Conservation (phyloP, 35 echinoderm and acorn worm species). For the Chiridota heheva region DNA sequence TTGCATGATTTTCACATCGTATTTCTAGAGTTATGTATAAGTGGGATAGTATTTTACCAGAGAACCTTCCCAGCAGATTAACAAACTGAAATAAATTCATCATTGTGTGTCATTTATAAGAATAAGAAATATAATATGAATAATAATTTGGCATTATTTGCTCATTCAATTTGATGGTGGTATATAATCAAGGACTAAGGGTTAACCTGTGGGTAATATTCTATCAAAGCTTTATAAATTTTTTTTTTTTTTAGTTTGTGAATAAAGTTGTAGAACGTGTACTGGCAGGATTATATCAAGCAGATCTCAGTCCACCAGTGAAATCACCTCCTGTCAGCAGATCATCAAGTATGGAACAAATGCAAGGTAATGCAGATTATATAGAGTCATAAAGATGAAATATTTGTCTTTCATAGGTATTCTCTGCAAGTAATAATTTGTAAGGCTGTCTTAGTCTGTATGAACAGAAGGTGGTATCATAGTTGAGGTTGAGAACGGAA, state of each 20-base stretch:
- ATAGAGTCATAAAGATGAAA: neutral
- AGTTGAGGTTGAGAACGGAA: neutral
- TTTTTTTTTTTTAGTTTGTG: conserved; percentile 56
- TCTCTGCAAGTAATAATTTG: neutral
- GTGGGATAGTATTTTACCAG: conserved; percentile 12
- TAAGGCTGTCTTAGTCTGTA: neutral
- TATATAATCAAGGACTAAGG: neutral
- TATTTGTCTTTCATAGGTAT: neutral
- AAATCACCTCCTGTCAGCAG: neutral
- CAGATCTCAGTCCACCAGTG: conserved; percentile 16
- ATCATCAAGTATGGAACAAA: neutral
- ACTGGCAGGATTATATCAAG: conserved; percentile 64
- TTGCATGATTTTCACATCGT: too few species aligned
- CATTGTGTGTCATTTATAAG: neutral
- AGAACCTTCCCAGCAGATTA: conserved; percentile 4
- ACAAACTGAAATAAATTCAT: neutral
- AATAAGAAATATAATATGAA: neutral
- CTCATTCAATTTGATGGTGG: neutral
- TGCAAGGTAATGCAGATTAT: neutral
- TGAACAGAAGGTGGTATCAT: neutral
- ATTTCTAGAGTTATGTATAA: too few species aligned
- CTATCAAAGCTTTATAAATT: neutral
- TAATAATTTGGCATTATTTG: neutral
- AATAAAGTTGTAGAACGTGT: conserved; percentile 82
- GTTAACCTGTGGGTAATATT: neutral